These are phyloP conservation scores for Macroramphosus scolopax DNA, from an alignment of 2,797 vertebrate genomes.

Conservation along the genomic window DNA sequence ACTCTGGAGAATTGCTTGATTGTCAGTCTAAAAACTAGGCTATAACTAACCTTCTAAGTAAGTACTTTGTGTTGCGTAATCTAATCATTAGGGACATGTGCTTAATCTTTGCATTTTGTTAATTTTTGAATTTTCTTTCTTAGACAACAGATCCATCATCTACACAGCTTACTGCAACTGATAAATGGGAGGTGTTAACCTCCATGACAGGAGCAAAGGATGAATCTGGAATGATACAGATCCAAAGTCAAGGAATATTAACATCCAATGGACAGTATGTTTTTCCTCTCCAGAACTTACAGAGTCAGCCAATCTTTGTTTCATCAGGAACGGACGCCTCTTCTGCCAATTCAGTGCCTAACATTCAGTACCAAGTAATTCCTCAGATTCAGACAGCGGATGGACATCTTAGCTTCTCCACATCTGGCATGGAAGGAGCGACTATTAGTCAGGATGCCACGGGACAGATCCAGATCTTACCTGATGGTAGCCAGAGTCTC, in stretches of 20 bases:
- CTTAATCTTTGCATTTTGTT: constrained; percentile 5
- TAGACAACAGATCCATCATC: constrained; percentile 88
- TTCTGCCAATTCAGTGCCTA: constrained; percentile 92
- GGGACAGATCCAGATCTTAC: constrained; percentile 97
- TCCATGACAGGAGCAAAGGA: constrained; percentile 86
- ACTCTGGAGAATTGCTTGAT: too few relatives aligned
- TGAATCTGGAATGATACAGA: constrained; percentile 94
- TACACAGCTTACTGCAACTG: constrained; percentile 88
- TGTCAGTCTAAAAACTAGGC: too few relatives aligned
- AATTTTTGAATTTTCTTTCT: constrained; percentile 52
- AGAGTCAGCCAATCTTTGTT: constrained; percentile 97
- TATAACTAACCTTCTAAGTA: too few relatives aligned
- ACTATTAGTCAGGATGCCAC: constrained; percentile 90
- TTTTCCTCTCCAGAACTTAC: constrained; percentile 96
- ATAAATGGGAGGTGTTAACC: constrained; percentile 95
- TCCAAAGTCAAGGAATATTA: constrained; percentile 90
- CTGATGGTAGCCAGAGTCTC: constrained; percentile 90
- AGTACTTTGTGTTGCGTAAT: too few relatives aligned
- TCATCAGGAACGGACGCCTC: constrained; percentile 90
- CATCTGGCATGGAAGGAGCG: constrained; percentile 86
- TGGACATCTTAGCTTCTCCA: constrained; percentile 93
- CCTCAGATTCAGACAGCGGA: constrained; percentile 97
- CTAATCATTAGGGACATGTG: too few relatives aligned
- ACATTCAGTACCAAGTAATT: constrained; percentile 99
- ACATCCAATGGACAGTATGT: constrained; percentile 98